Evolutionary conservation across 1,140 invertebrate genomes (phyloP).

Genomic region (Lethrus apterus): DNA sequence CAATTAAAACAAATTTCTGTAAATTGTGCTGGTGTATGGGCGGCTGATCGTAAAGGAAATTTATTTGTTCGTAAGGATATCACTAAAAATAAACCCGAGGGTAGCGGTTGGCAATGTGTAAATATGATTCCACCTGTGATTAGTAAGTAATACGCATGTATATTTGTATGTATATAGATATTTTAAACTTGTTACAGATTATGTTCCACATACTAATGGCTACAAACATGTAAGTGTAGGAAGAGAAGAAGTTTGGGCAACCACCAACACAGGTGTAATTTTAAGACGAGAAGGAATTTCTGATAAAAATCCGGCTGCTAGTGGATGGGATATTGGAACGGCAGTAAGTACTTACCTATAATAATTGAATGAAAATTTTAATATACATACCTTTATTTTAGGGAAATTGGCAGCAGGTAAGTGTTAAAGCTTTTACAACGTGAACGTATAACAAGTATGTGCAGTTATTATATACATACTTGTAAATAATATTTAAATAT

Average conservation of each 20-base stretch:
- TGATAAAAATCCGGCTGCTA: constrained; percentile 58
- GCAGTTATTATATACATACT: no score
- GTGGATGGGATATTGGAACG: constrained; percentile 67
- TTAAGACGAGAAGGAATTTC: constrained; percentile 65
- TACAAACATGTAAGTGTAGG: constrained; percentile 61
- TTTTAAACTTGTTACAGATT: constrained; percentile 27
- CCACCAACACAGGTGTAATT: constrained; percentile 62
- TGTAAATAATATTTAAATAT: no score
- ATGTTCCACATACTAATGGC: constrained; percentile 38
- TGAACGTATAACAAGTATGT: no score
- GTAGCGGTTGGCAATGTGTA: constrained; percentile 62
- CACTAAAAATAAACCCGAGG: constrained; percentile 61
- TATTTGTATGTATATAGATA: neutral
- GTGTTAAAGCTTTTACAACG: constrained; percentile 25
- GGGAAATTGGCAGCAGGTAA: constrained; percentile 33
- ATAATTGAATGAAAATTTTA: neutral
- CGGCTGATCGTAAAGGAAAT: constrained; percentile 52
- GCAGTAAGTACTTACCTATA: constrained; percentile 46
- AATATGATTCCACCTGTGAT: constrained; percentile 42
- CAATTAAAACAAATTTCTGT: constrained; percentile 72
- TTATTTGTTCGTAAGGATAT: constrained; percentile 63
- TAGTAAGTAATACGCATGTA: neutral
- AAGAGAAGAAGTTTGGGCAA: constrained; percentile 61
- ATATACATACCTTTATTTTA: constrained; percentile 21
- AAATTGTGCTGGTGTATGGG: constrained; percentile 63